Evolutionary conservation across 2,888 invertebrate genomes (phyloP).

Genomic region (Aphidius colemani): DNA sequence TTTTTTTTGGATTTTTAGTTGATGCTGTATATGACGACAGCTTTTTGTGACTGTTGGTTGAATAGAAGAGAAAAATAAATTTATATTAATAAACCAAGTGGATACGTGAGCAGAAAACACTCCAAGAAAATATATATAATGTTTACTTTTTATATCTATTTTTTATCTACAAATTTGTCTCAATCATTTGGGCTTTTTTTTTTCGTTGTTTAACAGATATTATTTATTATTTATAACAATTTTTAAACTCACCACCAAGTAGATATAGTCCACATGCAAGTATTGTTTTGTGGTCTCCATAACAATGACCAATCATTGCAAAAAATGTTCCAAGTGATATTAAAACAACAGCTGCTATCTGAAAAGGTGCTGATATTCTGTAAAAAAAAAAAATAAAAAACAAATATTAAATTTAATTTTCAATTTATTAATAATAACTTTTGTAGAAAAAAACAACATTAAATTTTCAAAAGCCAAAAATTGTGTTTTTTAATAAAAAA

Average conservation of each 20-base stretch:
- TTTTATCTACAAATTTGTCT: no score
- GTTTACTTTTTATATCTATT: no score
- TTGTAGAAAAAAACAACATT: neutral
- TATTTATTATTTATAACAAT: slow-evolving; percentile 13
- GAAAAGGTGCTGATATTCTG: slow-evolving; percentile 68
- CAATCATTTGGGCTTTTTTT: no score
- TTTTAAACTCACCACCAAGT: slow-evolving; percentile 63
- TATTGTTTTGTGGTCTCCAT: slow-evolving; percentile 67
- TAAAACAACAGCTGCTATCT: slow-evolving; percentile 63
- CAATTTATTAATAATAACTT: no score
- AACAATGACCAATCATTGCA: slow-evolving; percentile 66
- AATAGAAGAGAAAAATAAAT: no score
- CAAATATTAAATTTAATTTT: no score
- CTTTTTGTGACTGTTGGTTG: no score
- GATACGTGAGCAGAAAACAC: no score
- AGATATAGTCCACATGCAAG: slow-evolving; percentile 68
- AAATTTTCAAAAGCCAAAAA: no score
- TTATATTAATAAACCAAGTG: no score
- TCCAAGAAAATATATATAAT: no score
- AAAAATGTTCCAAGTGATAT: slow-evolving; percentile 64
- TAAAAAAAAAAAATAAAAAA: slow-evolving; percentile 43
- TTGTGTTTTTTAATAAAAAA: no score
- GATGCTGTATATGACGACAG: neutral
- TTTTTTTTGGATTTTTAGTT: neutral
- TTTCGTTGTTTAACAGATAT: neutral